Evolutionary conservation across 1,140 invertebrate genomes (phyloP), one percentile per base, ranked within the genome.

Genomic region (Pachyrhynchus sulphureomaculatus): DNA sequence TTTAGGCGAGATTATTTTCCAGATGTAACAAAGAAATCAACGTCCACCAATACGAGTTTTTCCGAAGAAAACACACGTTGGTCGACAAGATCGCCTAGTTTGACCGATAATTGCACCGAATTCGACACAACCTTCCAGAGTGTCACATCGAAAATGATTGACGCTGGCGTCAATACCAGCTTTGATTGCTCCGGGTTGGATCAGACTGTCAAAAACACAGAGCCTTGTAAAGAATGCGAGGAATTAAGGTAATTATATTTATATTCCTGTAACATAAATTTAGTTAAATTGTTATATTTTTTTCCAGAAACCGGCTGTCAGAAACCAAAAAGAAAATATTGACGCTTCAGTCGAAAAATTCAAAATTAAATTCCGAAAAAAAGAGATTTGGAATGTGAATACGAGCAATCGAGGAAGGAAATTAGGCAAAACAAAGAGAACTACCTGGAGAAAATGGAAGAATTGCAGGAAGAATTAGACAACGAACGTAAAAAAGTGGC

Each of bases 401-500:
- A 82, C 13, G 80, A 83, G 33, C 78, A 82, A 13, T 83, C 84
- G 57, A 81, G 86, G 70, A 85, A 83, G 49, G 66, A 65, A 51
- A 80, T 82, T 42, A 75, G 80, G 33, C 75, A 79, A 37, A 82
- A 82, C 63, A 83, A 86, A 70, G 84, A 83, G 44, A 67, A 70
- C 20, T 53, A 67, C 24, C 56, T 62, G 12, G 54, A 68, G 68
- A 70, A 76, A 6, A 42, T 57, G 45, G 39, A 39, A 26, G 62
- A 62, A 53, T 49, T 68, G n/a, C 33, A 64, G 41, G 52, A 26
- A 23, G 81, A 85, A 68, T 68, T 86, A 65, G 83, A 84, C 36
- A 82, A 83, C 64, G 84, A 86, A 72, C 82, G 81, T 66, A 83
- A 86, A 68, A 87, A 86, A 70, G 74, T 91, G 2, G 72, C 75